Base-by-base conservation (phyloP, 2,888 invertebrate genomes). In the Omphaloscelis lunosa region DNA sequence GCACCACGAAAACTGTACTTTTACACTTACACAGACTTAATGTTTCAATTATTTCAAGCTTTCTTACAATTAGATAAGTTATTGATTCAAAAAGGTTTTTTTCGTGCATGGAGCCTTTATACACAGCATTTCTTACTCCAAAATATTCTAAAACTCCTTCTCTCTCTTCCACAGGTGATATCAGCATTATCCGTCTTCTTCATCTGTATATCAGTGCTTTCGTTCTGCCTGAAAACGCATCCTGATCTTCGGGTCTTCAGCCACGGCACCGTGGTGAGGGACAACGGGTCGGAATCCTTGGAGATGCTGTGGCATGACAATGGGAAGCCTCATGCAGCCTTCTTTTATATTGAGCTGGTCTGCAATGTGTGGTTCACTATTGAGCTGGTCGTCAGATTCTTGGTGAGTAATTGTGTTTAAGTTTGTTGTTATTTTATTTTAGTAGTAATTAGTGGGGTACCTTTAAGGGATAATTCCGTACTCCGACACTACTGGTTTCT, bases 341-440 rank as follows among this genome's bases (percentile, higher is more conserved):
- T 99, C 96, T 98, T 99, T 95, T 99, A 98, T 91, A 98, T 99
- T 80, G 99, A 99, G 92, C 98, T 99, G 90, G 97, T 99, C 74
- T 99, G 99, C 96, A 99, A 99, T 92, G 98, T 98, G 56, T 99
- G 99, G 99, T 99, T 99, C 96, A 99, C 99, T 3, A 98, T 99
- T 89, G 99, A 99, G 93, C 97, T 99, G 81, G 97, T 98, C 75
- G 98, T 99, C 79, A 97, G 99, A 88, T 98, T 98, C 92, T 97
- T 99, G 93, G 99, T 99, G 93, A 97, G 98, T 98, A 17, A 0
- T 63, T 53, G 4, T 17, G 20, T 61, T n/a, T 59, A 51, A 58
- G 45, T 62, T n/a, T 62, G 0, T 53, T 48, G 27, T 34, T 39
- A 51, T 48, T 48, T 48, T 7, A 51, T 48, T 17, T 17, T 23